Base-by-base conservation (phyloP, 2,888 invertebrate genomes). In the Lepidochitona cinerea region DNA sequence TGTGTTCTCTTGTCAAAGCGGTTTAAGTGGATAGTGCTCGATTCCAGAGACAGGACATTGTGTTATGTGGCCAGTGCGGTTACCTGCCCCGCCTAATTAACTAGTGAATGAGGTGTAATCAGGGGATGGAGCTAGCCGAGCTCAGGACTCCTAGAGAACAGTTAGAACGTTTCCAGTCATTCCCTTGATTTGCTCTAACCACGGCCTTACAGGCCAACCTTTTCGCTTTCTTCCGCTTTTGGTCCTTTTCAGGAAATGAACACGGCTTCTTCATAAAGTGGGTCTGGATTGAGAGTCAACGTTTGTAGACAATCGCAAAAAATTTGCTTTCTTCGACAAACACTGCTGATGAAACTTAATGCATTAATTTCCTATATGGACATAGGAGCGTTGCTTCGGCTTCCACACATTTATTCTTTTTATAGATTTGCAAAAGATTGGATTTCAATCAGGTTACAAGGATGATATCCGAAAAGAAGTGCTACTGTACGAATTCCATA, bases 241-340 rank as follows among this genome's bases (percentile, higher is more conserved):
- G 59, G 7, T 29, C 32, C 29, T 4, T 23, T 59, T 4, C 59
- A 18, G 59, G 59, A 59, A 59, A 59, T 59, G 29, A 59, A 32
- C 59, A 59, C 59, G 59, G 12, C 29, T 59, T 59, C 59, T 59
- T 59, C 59, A 59, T 59, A 59, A 59, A 59, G 59, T 29, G 29
- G 18, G 18, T 32, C 29, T 4, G 12, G 59, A 59, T 23, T 29
- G 59, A 29, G 29, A 23, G 59, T 29, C 59, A 26, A 29, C 23
- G 29, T 59, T 59, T 59, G 26, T 26, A 29, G 59, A 23, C 23
- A 59, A 32, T 49, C 49, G 29, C 59, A 29, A 59, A 59, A 59
- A 59, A 59, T 14, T 23, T 29, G 59, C 26, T 1, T 59, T 59
- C 59, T 59, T 59, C 26, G 23, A 32, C 59, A 23, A 59, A 59